A percentile compares a stretch with the other conserved stretches of the same genome.
These are phyloP conservation scores for Brachionichthys hirsutus DNA, from an alignment of 2,113 vertebrate genomes.

Conservation along the genomic window DNA sequence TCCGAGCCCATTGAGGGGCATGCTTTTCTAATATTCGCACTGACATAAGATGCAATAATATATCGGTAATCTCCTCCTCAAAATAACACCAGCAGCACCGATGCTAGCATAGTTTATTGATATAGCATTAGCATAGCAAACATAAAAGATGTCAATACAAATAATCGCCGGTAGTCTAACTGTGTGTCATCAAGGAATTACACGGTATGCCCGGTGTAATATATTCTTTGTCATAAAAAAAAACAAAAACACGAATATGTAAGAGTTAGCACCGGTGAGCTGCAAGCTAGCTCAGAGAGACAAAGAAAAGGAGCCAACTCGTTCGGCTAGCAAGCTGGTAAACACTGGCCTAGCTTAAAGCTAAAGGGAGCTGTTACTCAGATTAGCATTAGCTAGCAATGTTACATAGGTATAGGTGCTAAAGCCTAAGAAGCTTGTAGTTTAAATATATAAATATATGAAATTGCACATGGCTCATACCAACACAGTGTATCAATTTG, in stretches of 20 bases:
- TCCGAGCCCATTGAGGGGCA: neutral
- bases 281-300: conserved; percentile 41
- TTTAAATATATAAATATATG: conserved; percentile 11
- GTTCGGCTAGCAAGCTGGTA: conserved; percentile 52
- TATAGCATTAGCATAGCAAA: conserved; percentile 21
- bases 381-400: conserved; percentile 32
- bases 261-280: neutral
- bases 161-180: neutral
- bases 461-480: conserved; percentile 75
- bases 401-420: conserved; percentile 13
- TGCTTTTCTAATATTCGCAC: conserved; percentile 1
- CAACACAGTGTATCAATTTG: conserved; percentile 94
- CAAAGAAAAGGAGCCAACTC: conserved; percentile 76
- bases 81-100: conserved; percentile 25
- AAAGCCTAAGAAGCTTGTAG: neutral
- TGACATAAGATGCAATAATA: conserved; percentile 31
- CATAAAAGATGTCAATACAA: conserved; percentile 26
- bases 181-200: neutral
- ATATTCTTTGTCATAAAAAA: neutral
- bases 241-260: too few species aligned
- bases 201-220: neutral
- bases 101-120: conserved; percentile 32
- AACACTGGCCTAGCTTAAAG: conserved; percentile 43
- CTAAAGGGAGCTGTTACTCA: conserved; percentile 40
- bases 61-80: conserved; percentile 27